phyloP scores from a whole-genome alignment of 2,113 vertebrate genomes.

The Isichthys henryi region DNA sequence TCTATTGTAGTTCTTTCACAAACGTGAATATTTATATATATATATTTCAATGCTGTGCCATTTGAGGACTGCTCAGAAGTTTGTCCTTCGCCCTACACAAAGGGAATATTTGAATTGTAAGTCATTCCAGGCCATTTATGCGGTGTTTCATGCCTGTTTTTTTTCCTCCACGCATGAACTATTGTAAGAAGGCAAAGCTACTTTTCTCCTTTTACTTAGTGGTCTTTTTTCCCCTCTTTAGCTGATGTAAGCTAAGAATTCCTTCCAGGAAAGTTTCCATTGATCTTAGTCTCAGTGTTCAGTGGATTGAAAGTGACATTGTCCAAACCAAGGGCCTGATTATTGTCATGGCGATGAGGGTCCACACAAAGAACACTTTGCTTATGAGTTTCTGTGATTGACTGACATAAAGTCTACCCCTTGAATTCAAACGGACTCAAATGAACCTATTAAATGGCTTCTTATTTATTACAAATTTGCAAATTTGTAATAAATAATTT shows the following conservation, averaged over 20 bases:
- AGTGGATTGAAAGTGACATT: conserved; percentile 4
- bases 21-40: neutral
- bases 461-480: neutral
- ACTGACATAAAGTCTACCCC: neutral
- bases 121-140: neutral
- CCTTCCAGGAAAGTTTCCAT: neutral
- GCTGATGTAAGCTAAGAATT: neutral
- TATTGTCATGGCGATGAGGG: neutral
- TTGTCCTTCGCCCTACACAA: neutral
- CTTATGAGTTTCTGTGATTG: neutral
- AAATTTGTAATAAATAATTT: no score
- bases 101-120: neutral
- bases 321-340: neutral
- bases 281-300: neutral
- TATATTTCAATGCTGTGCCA: neutral
- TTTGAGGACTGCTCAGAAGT: neutral
- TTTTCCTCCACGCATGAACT: neutral
- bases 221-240: neutral
- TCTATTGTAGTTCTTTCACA: neutral
- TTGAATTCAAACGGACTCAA: neutral
- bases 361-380: neutral
- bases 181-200: neutral
- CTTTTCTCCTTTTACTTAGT: neutral
- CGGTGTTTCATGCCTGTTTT: neutral
- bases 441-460: neutral